A percentile compares a stretch with the other conserved stretches of the same genome.
Conservation (phyloP, 2,888 invertebrate genomes). For the Rhyacophila evoluta region DNA sequence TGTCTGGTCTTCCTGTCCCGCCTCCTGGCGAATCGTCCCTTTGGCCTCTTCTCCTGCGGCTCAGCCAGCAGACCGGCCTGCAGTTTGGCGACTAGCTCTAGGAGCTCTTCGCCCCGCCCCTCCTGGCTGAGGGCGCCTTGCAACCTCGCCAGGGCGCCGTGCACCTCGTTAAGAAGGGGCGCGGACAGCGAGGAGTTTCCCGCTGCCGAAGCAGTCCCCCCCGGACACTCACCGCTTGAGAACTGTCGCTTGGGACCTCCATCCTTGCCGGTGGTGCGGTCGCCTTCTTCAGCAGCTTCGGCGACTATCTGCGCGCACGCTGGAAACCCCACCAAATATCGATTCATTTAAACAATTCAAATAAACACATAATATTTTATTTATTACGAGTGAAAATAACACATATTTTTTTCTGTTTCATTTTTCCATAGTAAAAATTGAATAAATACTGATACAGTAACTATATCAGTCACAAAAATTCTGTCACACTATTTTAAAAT, state of each 20-base stretch:
- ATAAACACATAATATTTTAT: no score
- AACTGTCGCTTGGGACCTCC: neutral
- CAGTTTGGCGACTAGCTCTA: slow-evolving; percentile 78
- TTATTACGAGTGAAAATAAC: no score
- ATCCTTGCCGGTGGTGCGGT: slow-evolving; percentile 41
- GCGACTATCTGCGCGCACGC: slow-evolving; percentile 69
- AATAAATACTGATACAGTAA: no score
- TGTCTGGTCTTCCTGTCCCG: slow-evolving; percentile 78
- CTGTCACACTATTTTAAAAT: no score
- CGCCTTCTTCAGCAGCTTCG: slow-evolving; percentile 63
- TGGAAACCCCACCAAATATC: slow-evolving; percentile 57
- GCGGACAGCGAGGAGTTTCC: slow-evolving; percentile 57
- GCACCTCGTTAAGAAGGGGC: slow-evolving; percentile 80
- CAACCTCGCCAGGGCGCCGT: slow-evolving; percentile 80
- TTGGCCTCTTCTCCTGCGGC: slow-evolving; percentile 59
- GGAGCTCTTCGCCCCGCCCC: slow-evolving; percentile 72
- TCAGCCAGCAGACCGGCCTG: slow-evolving; percentile 70
- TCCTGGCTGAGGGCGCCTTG: slow-evolving; percentile 76
- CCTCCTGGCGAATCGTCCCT: slow-evolving; percentile 67
- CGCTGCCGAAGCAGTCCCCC: slow-evolving; percentile 66
- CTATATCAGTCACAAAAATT: no score
- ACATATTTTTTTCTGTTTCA: no score
- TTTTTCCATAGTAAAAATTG: no score
- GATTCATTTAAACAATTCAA: neutral
- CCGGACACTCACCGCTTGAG: slow-evolving; percentile 57